Evolutionary conservation across 2,888 invertebrate species (phyloP).

Genomic region (Eristalis pertinax): DNA sequence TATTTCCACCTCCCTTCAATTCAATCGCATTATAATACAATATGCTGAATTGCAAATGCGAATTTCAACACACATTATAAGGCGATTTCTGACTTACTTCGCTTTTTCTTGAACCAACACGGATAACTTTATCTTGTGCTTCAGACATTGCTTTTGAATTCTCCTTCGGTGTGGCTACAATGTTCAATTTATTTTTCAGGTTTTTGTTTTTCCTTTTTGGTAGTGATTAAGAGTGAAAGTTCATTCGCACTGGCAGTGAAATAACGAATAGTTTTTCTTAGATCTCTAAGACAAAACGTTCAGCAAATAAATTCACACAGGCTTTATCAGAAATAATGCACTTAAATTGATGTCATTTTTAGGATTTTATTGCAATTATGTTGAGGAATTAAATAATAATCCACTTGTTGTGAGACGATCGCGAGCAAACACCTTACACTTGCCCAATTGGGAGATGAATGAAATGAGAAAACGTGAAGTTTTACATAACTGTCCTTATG

Average conservation of each 20-base stretch:
- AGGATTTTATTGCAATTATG: constrained; percentile 41
- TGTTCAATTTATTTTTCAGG: constrained; percentile 9
- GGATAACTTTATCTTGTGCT: constrained; percentile 83
- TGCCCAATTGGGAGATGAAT: constrained; percentile 58
- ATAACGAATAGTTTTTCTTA: constrained; percentile 31
- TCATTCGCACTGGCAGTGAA: constrained; percentile 42
- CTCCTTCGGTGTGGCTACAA: background rate
- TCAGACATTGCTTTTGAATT: constrained; percentile 42
- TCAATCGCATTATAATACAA: constrained; percentile 53
- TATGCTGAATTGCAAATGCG: constrained; percentile 33
- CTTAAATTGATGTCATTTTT: constrained; percentile 73
- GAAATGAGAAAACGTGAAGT: constrained; percentile 59
- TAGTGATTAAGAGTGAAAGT: constrained; percentile 74
- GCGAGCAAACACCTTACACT: constrained; percentile 68
- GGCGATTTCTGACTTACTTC: constrained; percentile 84
- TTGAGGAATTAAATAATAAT: constrained; percentile 39
- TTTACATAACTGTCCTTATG: constrained; percentile 45
- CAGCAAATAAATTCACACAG: constrained; percentile 70
- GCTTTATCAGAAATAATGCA: constrained; percentile 72
- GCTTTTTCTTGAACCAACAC: constrained; percentile 92
- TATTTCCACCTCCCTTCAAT: constrained; percentile 1
- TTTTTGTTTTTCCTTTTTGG: constrained; percentile 12
- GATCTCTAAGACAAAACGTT: constrained; percentile 70
- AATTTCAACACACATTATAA: background rate
- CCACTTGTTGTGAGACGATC: constrained; percentile 75